Conservation (phyloP, 2,888 invertebrate genomes). For the Digitonthophagus gazella region DNA sequence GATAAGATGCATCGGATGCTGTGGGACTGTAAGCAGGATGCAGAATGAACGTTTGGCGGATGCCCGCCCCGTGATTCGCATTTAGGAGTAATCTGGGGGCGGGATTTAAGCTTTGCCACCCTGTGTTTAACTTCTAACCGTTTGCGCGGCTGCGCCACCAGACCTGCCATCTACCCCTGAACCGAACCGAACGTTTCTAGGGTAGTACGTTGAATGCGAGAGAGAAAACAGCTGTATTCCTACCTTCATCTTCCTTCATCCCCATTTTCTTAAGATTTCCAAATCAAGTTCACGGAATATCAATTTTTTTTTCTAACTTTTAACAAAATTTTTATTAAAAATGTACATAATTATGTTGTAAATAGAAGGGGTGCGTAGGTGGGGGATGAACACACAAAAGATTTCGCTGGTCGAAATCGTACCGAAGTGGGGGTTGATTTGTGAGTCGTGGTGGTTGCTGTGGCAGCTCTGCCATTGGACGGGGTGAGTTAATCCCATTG, state of each 20-base stretch:
- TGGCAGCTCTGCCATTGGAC: slow-evolving; percentile 43
- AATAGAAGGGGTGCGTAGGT: neutral
- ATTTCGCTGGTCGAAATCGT: slow-evolving; percentile 1
- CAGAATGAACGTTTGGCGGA: slow-evolving; percentile 39
- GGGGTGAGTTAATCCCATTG: slow-evolving; percentile 44
- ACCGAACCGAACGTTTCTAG: neutral
- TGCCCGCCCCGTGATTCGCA: slow-evolving; percentile 24
- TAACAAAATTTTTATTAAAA: no score
- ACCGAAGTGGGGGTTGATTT: slow-evolving; percentile 37
- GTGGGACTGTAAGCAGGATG: slow-evolving; percentile 27
- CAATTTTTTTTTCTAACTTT: no score
- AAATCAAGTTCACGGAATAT: no score
- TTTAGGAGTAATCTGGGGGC: slow-evolving; percentile 45
- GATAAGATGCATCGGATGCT: slow-evolving; percentile 2
- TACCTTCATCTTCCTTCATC: no score
- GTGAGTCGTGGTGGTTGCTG: slow-evolving; percentile 45
- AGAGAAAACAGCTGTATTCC: no score
- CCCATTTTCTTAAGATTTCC: no score
- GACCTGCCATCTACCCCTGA: slow-evolving; percentile 23
- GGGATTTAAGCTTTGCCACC: slow-evolving; percentile 51
- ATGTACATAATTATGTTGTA: neutral
- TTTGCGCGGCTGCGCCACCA: slow-evolving; percentile 44
- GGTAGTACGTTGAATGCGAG: neutral
- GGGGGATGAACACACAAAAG: neutral
- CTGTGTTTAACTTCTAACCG: slow-evolving; percentile 52